Conservation (phyloP, 1,140 invertebrate genomes). For the Aphidius gifuensis region DNA sequence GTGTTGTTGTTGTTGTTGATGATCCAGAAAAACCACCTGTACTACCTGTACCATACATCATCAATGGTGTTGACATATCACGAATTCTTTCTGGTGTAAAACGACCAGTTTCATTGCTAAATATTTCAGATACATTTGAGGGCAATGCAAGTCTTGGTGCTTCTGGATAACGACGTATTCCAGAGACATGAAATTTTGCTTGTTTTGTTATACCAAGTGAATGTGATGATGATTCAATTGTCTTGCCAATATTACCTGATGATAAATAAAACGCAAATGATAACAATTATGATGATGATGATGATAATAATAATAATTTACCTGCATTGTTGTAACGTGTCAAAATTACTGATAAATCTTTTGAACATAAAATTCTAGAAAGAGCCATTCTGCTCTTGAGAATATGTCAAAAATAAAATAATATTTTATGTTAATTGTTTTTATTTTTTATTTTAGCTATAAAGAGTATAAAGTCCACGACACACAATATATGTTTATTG, state of each 20-base stretch:
- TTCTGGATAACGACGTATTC: conserved; percentile 38
- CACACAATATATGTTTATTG: too few relatives aligned
- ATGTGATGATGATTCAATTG: neutral
- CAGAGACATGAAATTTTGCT: conserved; percentile 34
- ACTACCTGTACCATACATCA: conserved; percentile 47
- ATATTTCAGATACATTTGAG: conserved; percentile 48
- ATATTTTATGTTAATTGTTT: too few relatives aligned
- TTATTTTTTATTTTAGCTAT: too few relatives aligned
- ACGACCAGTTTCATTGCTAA: conserved; percentile 56
- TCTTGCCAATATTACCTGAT: neutral
- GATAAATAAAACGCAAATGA: neutral
- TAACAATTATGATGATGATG: neutral
- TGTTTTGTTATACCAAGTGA: conserved; percentile 13
- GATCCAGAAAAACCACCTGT: conserved; percentile 34
- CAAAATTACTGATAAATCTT: conserved; percentile 15
- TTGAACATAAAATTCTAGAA: conserved; percentile 20
- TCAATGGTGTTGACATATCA: conserved; percentile 60
- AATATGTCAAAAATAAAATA: too few relatives aligned
- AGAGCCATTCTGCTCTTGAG: conserved; percentile 21
- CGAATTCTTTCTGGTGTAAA: conserved; percentile 62
- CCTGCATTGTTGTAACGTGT: conserved; percentile 18
- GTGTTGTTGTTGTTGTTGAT: neutral
- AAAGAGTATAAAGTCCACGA: too few relatives aligned
- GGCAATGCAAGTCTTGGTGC: conserved; percentile 48
- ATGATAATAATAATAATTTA: conserved; percentile 1